These are phyloP conservation scores for Chelidonichthys spinosus DNA, from an alignment of 2,797 vertebrate genomes.

Conservation along the genomic window DNA sequence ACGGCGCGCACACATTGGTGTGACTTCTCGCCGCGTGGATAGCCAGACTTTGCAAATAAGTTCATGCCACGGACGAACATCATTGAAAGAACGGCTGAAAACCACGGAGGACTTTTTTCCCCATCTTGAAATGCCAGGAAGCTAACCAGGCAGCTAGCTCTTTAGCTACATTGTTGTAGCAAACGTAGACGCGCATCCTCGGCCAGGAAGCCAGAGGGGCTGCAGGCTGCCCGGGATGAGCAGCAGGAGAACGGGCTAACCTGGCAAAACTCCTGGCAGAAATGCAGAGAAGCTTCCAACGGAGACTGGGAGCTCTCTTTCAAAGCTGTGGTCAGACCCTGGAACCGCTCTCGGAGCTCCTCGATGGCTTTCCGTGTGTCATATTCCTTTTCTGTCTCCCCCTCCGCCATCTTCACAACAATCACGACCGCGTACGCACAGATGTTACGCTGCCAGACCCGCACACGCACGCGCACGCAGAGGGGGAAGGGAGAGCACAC, in stretches of 20 bases:
- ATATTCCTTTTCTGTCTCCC: conserved; percentile 95
- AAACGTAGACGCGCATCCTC: conserved; percentile 84
- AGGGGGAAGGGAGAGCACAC: conserved; percentile 52
- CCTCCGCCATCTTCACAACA: conserved; percentile 99
- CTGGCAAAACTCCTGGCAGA: conserved; percentile 98
- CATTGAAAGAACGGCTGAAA: conserved; percentile 15
- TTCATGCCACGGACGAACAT: conserved; percentile 28
- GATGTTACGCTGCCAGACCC: conserved; percentile 81
- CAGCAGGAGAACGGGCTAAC: conserved; percentile 81
- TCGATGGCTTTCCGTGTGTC: conserved; percentile 88
- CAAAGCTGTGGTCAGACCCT: conserved; percentile 87
- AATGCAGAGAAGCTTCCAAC: conserved; percentile 90
- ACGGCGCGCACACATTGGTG: conserved; percentile 32
- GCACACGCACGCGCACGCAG: conserved; percentile 83
- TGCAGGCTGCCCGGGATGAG: conserved; percentile 81
- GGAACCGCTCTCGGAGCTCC: conserved; percentile 88
- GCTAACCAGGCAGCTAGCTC: conserved; percentile 75
- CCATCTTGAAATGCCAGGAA: conserved; percentile 67
- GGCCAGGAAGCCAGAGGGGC: conserved; percentile 82
- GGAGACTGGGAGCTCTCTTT: conserved; percentile 85
- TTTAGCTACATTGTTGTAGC: conserved; percentile 86
- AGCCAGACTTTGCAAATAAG: conserved; percentile 49
- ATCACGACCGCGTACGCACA: conserved; percentile 95
- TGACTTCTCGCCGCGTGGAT: conserved; percentile 21
- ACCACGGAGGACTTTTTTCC: conserved; percentile 38